Evolutionary conservation across 2,888 invertebrate genomes (phyloP), one percentile per base, ranked within the genome.

Genomic region (Lycocerus yunnanus): DNA sequence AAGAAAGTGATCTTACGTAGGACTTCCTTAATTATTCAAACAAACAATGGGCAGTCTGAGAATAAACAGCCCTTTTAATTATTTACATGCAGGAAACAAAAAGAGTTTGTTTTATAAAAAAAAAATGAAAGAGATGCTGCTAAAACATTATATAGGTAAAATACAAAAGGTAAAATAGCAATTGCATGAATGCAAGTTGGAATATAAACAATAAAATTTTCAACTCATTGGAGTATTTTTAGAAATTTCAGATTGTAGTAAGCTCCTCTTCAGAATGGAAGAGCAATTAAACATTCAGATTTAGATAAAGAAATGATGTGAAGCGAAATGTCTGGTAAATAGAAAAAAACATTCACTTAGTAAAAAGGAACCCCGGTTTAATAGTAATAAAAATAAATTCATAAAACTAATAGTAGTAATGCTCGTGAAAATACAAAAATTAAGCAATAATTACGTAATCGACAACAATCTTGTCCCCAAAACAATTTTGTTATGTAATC

Each of bases 1-100:
- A 63, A 63, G 61, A 63, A 63, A 63, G 61, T 63, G 61, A 63
- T 63, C 61, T 9, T 63, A 63, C 18, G 13, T 63, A 63, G n/a
- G 18, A 63, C 61, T 63, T 63, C 61, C 61, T 63, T 63, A 63
- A 63, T 63, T 63, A 15, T 16, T n/a, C 16, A 63, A 63, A 63
- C 20, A 63, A 63, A 63, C 61, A 63, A 63, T 63, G 18, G 61
- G n/a, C 16, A 20, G 61, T 63, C 16, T 63, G 61, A 20, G 61
- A 63, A 63, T 18, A 63, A 18, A n/a, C 61, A 18, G n/a, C 61
- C 61, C 61, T 63, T 63, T 63, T 13, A 20, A 63, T 63, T 20
- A 14, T 63, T 63, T 63, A 18, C 13, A 18, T 18, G 13, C 18
- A 63, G 6, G n/a, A 63, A 18, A 63, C 43, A 43, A 43, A 43